Percentiles rank a stretch among this genome's conserved stretches.
phyloP scores from a whole-genome alignment of 2,113 vertebrate genomes.

The Anolis sagrei region DNA sequence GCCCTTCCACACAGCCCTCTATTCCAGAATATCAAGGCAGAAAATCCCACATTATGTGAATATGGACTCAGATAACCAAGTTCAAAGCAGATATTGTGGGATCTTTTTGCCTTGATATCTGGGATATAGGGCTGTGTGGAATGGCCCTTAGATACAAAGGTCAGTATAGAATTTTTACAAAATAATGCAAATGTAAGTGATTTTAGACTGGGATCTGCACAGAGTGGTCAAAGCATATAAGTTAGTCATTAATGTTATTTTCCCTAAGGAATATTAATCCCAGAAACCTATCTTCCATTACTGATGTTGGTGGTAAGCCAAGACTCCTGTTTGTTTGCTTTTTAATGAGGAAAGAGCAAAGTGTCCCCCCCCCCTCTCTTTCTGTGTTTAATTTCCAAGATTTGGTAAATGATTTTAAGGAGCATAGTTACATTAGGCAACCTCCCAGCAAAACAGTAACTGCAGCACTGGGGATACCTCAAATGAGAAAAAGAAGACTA shows the following conservation, averaged over 20 bases:
- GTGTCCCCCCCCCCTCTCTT: no score
- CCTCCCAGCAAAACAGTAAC: slow-evolving; percentile 17
- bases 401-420: background rate
- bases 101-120: no score
- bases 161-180: background rate
- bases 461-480: slow-evolving; percentile 2
- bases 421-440: background rate
- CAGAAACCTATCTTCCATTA: no score
- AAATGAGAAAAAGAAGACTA: slow-evolving; percentile 58
- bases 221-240: background rate
- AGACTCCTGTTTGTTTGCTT: background rate
- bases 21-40: no score
- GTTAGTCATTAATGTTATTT: background rate
- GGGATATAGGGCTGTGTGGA: no score
- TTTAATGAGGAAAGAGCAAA: no score
- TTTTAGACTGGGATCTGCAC: no score
- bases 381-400: background rate
- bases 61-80: no score
- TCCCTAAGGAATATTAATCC: background rate
- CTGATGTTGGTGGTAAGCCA: background rate
- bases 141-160: background rate
- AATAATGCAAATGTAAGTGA: background rate
- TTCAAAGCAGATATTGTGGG: no score
- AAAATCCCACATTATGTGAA: no score
- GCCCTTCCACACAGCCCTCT: no score